Evolutionary conservation across 2,797 vertebrate genomes (phyloP), one percentile per base, ranked within the genome.

Genomic region (Cossypha niveicapilla): DNA sequence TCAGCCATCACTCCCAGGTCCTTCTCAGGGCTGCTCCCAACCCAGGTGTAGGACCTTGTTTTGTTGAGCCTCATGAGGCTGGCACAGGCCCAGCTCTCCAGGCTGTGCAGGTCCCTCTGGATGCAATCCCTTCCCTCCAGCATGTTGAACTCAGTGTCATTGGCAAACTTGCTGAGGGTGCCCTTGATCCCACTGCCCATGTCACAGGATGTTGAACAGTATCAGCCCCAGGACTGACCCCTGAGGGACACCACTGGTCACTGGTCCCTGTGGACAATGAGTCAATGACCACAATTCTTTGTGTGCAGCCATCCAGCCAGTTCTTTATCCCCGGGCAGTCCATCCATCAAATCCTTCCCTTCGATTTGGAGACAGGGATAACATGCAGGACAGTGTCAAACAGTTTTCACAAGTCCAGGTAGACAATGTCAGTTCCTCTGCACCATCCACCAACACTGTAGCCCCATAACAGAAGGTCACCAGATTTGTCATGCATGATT

Each of bases 131-230:
- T 25, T 58, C 51, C 60, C 39, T 37, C 32, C 60, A 30, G 32
- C 2, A 0, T 4, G 2, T 3, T 0, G 0, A 18, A 44, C 32
- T 50, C 1, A 0, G 23, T 32, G n/a, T 10, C 1, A 0, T 18
- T 28, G 13, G 9, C 8, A 39, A n/a, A 17, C 45, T 28, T 13
- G 22, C 81, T 27, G 23, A 63, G 58, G 27, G 23, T 72, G 11
- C 58, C 45, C 75, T 79, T 0, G 0, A 14, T 58, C 51, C 61
- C 53, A 13, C 17, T 58, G 44, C 27, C 51, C 14, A 0, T 37
- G 61, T 44, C 37, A 6, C 32, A 51, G 30, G 45, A 25, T 58
- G 13, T 1, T 30, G 53, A 35, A 22, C 24, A 34, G 19, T 3
- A 2, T 30, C 10, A 2, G 21, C 21, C 21, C 34, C 60, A 60